These are phyloP conservation scores for Eurypyga helias DNA, from an alignment of 2,113 vertebrate species.

Conservation along the genomic window DNA sequence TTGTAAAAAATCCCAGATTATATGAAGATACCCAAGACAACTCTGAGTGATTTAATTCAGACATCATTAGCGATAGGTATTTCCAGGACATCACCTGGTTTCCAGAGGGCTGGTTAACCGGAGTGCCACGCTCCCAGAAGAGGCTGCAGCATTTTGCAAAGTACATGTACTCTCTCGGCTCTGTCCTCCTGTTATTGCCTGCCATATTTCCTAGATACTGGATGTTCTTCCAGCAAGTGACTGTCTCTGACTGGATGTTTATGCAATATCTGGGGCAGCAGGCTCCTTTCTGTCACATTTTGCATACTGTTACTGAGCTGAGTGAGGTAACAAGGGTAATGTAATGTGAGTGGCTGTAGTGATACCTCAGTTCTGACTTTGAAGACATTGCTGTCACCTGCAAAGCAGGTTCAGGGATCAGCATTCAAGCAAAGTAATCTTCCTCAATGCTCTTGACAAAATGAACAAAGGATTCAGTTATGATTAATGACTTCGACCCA, in stretches of 20 bases:
- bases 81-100: neutral
- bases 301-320: neutral
- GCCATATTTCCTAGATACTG: neutral
- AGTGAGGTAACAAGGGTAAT: neutral
- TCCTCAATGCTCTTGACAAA: constrained; percentile 31
- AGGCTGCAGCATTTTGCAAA: neutral
- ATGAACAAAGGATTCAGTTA: constrained; percentile 10
- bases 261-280: constrained; percentile 17
- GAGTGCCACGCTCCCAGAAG: neutral
- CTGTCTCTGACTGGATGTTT: neutral
- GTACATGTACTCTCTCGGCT: neutral
- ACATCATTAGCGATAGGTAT: neutral
- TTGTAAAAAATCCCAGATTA: neutral
- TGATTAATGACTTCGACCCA: constrained; percentile 42
- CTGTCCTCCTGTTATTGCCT: neutral
- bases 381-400: neutral
- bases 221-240: constrained; percentile 32
- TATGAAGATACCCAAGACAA: neutral
- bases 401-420: neutral
- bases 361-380: neutral
- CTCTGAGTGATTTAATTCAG: neutral
- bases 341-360: neutral
- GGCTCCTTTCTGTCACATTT: constrained; percentile 8
- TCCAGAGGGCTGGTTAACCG: neutral
- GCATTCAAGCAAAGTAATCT: neutral